Evolutionary conservation across 2,888 invertebrate genomes (phyloP).

Genomic region (Alloplasta piceator): DNA sequence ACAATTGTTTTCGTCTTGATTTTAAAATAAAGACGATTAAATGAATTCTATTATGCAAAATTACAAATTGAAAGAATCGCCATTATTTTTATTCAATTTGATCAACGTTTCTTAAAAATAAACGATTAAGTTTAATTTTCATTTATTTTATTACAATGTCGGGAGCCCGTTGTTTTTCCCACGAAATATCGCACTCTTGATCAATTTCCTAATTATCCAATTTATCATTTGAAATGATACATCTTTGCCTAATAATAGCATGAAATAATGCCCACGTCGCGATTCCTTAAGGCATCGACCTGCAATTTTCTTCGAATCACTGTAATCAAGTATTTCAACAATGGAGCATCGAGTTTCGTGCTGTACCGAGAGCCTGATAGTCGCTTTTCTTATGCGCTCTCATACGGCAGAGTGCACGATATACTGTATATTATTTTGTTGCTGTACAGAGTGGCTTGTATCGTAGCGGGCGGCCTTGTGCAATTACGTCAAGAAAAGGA

Average conservation of each 20-base stretch:
- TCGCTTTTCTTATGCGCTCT: conserved; percentile 30
- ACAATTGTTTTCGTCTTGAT: not conserved
- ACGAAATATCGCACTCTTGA: not conserved
- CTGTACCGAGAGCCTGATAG: conserved; percentile 12
- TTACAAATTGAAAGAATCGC: not conserved
- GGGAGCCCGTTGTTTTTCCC: not conserved
- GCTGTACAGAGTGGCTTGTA: conserved; percentile 2
- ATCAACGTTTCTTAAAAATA: not conserved
- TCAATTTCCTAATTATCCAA: conserved; percentile 48
- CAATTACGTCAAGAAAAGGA: conserved; percentile 75
- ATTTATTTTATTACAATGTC: conserved; percentile 1
- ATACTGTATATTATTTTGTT: conserved; percentile 3
- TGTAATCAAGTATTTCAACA: conserved; percentile 56
- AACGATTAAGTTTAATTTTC: not conserved
- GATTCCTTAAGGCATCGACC: conserved; percentile 33
- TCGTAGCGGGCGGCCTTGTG: conserved; percentile 73
- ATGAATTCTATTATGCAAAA: not conserved
- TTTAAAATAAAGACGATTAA: not conserved
- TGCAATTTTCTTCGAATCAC: conserved; percentile 46
- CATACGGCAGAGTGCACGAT: conserved; percentile 8
- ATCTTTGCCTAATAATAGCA: conserved; percentile 5
- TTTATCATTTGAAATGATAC: conserved; percentile 48
- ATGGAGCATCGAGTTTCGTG: conserved; percentile 46
- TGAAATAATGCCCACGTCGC: conserved; percentile 12
- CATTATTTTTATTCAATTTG: not conserved